These are phyloP conservation scores for Drosophila mulleri DNA, from an alignment of 2,888 invertebrate species.

Conservation along the genomic window DNA sequence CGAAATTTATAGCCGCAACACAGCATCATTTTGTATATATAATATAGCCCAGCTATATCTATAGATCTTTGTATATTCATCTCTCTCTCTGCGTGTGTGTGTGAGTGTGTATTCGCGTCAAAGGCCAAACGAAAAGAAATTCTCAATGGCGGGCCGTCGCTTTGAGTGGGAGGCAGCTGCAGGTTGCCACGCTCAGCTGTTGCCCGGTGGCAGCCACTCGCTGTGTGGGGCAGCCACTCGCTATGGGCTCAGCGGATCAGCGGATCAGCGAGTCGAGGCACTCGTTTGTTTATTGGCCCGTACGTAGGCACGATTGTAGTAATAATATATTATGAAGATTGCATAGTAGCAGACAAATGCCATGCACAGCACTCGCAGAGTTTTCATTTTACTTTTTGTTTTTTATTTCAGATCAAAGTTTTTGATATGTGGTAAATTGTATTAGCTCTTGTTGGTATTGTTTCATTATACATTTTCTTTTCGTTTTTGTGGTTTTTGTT, in stretches of 20 bases:
- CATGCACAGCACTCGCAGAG: constrained; percentile 64
- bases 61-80: constrained; percentile 10
- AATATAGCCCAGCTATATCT: constrained; percentile 29
- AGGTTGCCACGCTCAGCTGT: constrained; percentile 69
- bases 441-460: not conserved
- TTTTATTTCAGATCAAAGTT: constrained; percentile 12
- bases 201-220: constrained; percentile 46
- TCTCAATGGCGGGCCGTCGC: constrained; percentile 69
- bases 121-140: constrained; percentile 32
- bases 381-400: constrained; percentile 46
- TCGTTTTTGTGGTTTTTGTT: constrained; percentile 16
- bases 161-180: constrained; percentile 57
- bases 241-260: not conserved
- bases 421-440: constrained; percentile 21
- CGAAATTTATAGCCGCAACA: constrained; percentile 60
- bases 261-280: constrained; percentile 9
- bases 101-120: constrained; percentile 47
- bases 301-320: constrained; percentile 73
- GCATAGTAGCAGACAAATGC: constrained; percentile 76
- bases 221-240: constrained; percentile 4
- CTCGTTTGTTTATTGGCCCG: constrained; percentile 34
- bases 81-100: not conserved
- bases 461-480: constrained; percentile 9
- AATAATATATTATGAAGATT: constrained; percentile 78
- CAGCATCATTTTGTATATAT: constrained; percentile 43